Evolutionary conservation across 2,113 vertebrate species (phyloP).

Genomic region (Suricata suricatta): DNA sequence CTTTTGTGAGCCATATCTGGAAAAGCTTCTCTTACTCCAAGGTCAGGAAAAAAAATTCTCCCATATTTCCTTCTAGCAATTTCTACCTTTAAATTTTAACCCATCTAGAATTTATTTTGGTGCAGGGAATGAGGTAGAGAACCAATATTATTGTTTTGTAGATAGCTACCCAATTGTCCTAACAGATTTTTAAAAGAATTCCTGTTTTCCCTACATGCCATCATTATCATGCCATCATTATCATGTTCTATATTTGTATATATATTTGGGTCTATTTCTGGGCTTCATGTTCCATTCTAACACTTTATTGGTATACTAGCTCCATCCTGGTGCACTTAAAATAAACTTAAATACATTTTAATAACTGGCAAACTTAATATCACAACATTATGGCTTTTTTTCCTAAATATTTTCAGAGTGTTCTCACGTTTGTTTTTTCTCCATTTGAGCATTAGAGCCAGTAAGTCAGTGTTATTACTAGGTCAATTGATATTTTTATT

Average conservation of each 20-base stretch:
- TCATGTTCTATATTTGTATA: neutral
- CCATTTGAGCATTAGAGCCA: neutral
- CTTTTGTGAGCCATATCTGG: neutral
- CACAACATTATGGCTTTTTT: neutral
- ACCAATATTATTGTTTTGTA: neutral
- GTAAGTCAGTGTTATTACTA: neutral
- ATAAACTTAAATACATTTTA: conserved; percentile 3
- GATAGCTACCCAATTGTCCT: neutral
- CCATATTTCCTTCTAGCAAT: neutral
- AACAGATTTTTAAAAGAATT: neutral
- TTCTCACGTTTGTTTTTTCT: neutral
- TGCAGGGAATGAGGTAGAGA: neutral
- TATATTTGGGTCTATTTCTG: neutral
- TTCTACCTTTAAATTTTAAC: neutral
- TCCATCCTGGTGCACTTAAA: neutral
- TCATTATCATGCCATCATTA: neutral
- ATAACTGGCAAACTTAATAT: neutral
- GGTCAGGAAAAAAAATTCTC: neutral
- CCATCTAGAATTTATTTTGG: neutral
- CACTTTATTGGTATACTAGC: neutral
- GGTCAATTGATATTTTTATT: neutral
- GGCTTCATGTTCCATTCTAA: neutral
- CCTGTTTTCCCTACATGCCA: neutral
- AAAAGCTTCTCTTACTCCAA: neutral
- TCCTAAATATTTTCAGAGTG: neutral